Conservation (phyloP, 1,140 invertebrate genomes). For the Heliconius hewitsoni region DNA sequence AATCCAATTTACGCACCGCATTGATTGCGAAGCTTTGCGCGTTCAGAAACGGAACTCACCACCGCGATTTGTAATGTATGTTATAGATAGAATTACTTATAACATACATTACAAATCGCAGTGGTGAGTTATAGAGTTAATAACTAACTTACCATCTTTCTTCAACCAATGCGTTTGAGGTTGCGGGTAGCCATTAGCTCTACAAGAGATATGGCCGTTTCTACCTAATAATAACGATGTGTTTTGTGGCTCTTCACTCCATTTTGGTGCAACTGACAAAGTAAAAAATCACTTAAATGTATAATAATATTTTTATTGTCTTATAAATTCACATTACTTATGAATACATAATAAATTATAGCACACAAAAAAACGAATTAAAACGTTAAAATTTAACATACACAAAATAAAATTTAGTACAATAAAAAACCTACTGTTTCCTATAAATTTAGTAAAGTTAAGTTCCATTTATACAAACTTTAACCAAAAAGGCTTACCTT, state of each 20-base stretch:
- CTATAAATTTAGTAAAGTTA: neutral
- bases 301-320: too few relatives aligned
- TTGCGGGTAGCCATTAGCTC: slow-evolving; percentile 89
- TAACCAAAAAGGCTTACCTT: slow-evolving; percentile 82
- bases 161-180: slow-evolving; percentile 88
- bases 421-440: too few relatives aligned
- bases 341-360: neutral
- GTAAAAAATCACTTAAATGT: neutral
- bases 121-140: too few relatives aligned
- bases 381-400: too few relatives aligned
- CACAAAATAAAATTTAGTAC: neutral
- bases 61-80: too few relatives aligned
- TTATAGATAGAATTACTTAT: too few relatives aligned
- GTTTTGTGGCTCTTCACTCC: slow-evolving; percentile 88
- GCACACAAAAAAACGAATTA: neutral
- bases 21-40: too few relatives aligned
- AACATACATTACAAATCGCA: too few relatives aligned
- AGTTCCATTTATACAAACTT: too few relatives aligned
- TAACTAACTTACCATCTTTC: slow-evolving; percentile 79
- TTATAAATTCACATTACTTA: neutral
- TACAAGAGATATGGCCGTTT: slow-evolving; percentile 88
- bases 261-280: slow-evolving; percentile 67
- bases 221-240: slow-evolving; percentile 87
- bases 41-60: too few relatives aligned
- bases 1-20: too few relatives aligned